Percentiles rank a stretch among this genome's conserved stretches.
Evolutionary conservation across 1,140 invertebrate genomes (phyloP).

Genomic region (Hyles euphorbiae): DNA sequence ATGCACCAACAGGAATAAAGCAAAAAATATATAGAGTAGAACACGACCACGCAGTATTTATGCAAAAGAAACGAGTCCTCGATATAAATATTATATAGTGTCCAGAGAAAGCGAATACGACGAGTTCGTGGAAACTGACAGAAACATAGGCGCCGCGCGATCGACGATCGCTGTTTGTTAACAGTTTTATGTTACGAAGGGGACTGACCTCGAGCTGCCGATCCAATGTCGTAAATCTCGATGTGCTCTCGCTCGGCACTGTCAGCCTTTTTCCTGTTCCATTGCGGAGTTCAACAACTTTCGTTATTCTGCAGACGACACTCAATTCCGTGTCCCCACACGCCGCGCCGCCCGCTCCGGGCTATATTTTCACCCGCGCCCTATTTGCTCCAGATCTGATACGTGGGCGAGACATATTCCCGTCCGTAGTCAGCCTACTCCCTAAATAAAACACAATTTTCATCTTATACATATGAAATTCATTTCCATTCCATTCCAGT

Average conservation of each 20-base stretch:
- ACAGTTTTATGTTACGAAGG: constrained; percentile 13
- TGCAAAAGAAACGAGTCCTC: constrained; percentile 26
- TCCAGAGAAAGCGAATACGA: constrained; percentile 18
- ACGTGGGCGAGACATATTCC: too few species aligned
- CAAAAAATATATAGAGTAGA: constrained; percentile 9
- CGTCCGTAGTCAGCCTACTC: neutral
- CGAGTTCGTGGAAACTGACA: constrained; percentile 11
- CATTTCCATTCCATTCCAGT: constrained; percentile 25
- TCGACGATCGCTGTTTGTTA: constrained; percentile 4
- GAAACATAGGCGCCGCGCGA: neutral
- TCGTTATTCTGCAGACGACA: constrained; percentile 23
- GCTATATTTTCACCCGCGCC: neutral
- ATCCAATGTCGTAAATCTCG: constrained; percentile 37
- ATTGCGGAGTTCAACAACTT: constrained; percentile 33
- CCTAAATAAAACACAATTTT: neutral
- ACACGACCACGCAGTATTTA: constrained; percentile 13
- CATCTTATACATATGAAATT: constrained; percentile 32
- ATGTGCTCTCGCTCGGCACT: constrained; percentile 24
- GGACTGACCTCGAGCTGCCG: constrained; percentile 32
- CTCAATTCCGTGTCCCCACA: constrained; percentile 11
- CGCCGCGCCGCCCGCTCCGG: neutral
- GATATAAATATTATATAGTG: constrained; percentile 23
- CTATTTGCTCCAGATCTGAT: too few species aligned
- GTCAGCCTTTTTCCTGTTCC: constrained; percentile 35
- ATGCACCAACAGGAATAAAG: constrained; percentile 22